Base-by-base conservation (phyloP, 2,888 invertebrate genomes). In the Harpagoxenus sublaevis region DNA sequence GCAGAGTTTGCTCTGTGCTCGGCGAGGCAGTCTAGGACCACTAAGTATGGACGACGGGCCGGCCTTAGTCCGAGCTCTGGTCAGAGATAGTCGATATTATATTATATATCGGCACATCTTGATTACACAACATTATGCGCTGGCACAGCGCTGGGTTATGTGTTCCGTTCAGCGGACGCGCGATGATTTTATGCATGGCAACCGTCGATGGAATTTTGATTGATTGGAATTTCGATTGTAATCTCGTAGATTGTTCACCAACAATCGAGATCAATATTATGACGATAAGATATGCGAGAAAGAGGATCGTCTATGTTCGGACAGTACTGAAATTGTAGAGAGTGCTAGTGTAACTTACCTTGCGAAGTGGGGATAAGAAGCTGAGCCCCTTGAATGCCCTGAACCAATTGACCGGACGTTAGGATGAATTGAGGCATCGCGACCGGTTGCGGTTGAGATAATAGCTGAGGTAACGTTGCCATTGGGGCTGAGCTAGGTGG, bases 291-390 rank as follows among this genome's bases (percentile, higher is more conserved):
- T 48, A 48, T 28, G 60, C 18, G 9, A 35, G 12, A 23, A 31
- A 62, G 31, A 66, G 28, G 12, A 10, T 23, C 45, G 28, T 39
- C 4, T 12, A 18, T 5, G 31, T 70, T 45, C 23, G 28, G 1
- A 3, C 15, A 62, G 48, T 28, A 18, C 6, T 45, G 66, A 81
- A 60, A 39, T 48, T n/a, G 28, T 68, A 51, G 39, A 51, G 39
- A 68, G 39, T 28, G 23, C n/a, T 9, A n/a, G 12, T 23, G 31
- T 45, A 83, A 84, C 85, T 87, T 95, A 98, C 98, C 98, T 97
- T 98, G 98, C 87, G 99, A 98, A 81, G 99, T 99, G 75, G 99
- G 99, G 96, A 99, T 99, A 92, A 99, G 97, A 84, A 99, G 96
- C 94, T 99, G 99, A 68, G 98, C 98, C 18, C 98, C 98, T 95